A percentile compares a stretch with the other conserved stretches of the same genome.
Conservation (phyloP, 2,113 vertebrate species). For the Perccottus glenii region DNA sequence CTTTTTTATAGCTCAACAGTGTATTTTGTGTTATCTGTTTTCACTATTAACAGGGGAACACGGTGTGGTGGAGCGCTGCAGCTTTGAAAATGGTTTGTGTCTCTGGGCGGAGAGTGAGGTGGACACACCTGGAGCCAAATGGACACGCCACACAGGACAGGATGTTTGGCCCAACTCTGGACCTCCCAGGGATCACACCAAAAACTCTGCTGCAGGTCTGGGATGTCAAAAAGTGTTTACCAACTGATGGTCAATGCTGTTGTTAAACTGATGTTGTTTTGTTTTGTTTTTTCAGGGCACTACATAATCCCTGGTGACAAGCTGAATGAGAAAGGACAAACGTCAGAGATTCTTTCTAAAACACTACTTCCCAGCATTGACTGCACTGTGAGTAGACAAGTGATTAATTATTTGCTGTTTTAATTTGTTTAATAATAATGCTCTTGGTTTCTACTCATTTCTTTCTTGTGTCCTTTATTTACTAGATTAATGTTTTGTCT, state of each 20-base stretch:
- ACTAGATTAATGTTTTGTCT: not conserved
- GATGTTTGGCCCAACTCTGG: constrained; percentile 57
- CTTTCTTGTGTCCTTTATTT: not conserved
- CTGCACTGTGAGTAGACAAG: constrained; percentile 71
- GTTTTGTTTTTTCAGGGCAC: constrained; percentile 56
- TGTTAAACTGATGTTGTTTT: not conserved
- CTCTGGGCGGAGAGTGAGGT: constrained; percentile 64
- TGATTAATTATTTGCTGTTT: too few species aligned
- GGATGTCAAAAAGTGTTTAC: not conserved
- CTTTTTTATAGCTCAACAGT: too few species aligned
- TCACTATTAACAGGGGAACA: constrained; percentile 42
- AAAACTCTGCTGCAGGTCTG: constrained; percentile 75
- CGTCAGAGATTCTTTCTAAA: constrained; percentile 70
- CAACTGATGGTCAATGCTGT: too few species aligned
- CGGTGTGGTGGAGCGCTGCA: constrained; percentile 68
- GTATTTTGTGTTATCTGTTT: too few species aligned
- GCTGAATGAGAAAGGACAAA: constrained; percentile 34
- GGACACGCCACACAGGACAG: constrained; percentile 58
- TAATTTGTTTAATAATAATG: too few species aligned
- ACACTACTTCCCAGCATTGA: constrained; percentile 72
- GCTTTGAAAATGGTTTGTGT: constrained; percentile 77
- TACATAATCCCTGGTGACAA: constrained; percentile 63
- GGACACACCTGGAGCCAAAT: constrained; percentile 52
- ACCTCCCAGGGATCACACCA: constrained; percentile 78
- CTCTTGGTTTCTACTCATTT: too few species aligned